A percentile compares a stretch with the other conserved stretches of the same genome.
Conservation (phyloP, 2,797 vertebrate species). For the Phrynocephalus guinanensis region DNA sequence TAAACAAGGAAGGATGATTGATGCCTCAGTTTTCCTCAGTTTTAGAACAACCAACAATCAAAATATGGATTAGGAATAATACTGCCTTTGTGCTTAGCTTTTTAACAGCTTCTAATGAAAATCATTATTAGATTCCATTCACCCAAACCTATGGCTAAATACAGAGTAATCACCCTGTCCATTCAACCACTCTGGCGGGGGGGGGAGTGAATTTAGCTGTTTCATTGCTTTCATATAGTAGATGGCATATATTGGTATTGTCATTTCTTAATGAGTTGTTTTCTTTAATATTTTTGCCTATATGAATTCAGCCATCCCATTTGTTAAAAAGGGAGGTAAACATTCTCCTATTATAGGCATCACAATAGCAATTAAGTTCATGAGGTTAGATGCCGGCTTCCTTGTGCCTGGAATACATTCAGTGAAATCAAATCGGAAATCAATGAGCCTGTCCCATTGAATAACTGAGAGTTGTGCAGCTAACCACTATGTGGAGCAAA, state of each 20-base stretch:
- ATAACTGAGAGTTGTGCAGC: too few relatives aligned
- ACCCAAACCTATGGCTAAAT: slow-evolving; percentile 32
- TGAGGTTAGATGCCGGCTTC: neutral
- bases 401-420: neutral
- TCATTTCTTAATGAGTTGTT: slow-evolving; percentile 29
- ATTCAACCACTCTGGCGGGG: slow-evolving; percentile 37
- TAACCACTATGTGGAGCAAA: too few relatives aligned
- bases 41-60: slow-evolving; percentile 24
- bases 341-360: slow-evolving; percentile 31
- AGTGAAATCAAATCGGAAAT: neutral
- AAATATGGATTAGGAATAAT: neutral
- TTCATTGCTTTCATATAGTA: slow-evolving; percentile 35
- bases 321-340: slow-evolving; percentile 30
- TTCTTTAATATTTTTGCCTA: slow-evolving; percentile 33
- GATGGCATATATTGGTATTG: slow-evolving; percentile 30
- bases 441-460: too few relatives aligned
- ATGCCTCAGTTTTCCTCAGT: neutral
- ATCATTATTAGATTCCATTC: neutral
- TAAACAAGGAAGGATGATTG: too few relatives aligned
- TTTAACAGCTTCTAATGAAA: slow-evolving; percentile 27
- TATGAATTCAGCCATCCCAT: slow-evolving; percentile 19
- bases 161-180: slow-evolving; percentile 32
- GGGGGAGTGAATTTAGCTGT: slow-evolving; percentile 49
- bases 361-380: neutral
- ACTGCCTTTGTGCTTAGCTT: neutral